phyloP scores from a whole-genome alignment of 2,888 invertebrate species.

The Hetaerina titia region DNA sequence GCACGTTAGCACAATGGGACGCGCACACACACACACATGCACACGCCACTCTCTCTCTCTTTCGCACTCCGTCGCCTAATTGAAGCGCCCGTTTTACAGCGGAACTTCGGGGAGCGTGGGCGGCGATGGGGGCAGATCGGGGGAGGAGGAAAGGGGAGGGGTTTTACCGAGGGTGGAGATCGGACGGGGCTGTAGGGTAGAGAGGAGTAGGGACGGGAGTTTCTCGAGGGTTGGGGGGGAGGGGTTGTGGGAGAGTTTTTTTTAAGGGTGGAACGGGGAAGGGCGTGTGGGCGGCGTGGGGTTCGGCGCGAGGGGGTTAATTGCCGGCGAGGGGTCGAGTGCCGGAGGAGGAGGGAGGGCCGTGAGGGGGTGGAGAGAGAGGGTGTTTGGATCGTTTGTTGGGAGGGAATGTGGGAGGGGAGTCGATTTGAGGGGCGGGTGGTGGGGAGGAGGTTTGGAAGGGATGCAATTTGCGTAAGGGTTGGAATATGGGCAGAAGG shows the following conservation, averaged over 20 bases:
- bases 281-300: background rate
- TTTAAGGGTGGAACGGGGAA: background rate
- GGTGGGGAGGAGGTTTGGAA: background rate
- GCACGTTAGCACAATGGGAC: no score
- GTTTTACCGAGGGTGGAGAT: background rate
- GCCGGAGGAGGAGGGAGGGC: background rate
- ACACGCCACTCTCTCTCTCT: background rate
- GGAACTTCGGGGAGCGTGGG: background rate
- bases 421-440: background rate
- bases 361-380: background rate
- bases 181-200: background rate
- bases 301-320: constrained; percentile 17
- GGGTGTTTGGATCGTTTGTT: background rate
- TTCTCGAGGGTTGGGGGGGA: background rate
- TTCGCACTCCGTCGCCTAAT: constrained; percentile 4
- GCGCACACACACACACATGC: no score
- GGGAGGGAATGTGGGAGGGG: background rate
- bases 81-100: constrained; percentile 14
- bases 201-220: background rate
- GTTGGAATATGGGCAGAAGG: background rate
- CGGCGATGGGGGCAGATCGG: background rate
- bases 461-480: constrained; percentile 39
- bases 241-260: background rate
- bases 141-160: no score
- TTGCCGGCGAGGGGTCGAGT: background rate